phyloP scores from a whole-genome alignment of 23 tunicate genomes.

The Trididemnum clinides region DNA sequence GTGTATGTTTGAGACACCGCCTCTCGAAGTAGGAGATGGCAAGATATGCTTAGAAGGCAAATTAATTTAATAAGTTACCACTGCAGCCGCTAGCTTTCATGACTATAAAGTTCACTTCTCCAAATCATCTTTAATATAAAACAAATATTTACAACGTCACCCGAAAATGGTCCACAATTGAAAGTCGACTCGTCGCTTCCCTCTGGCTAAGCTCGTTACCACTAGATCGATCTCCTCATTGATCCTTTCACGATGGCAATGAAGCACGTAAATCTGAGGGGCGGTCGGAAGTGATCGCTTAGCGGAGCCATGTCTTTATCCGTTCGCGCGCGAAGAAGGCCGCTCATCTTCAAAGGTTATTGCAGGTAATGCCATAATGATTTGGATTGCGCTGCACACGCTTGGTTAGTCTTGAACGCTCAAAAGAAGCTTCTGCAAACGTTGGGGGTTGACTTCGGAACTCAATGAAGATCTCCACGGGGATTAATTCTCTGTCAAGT shows the following conservation, averaged over 20 bases:
- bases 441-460: too few relatives aligned
- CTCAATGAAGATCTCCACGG: too few relatives aligned
- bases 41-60: too few relatives aligned
- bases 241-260: background rate
- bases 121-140: background rate
- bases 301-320: background rate
- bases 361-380: background rate
- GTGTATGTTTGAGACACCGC: too few relatives aligned
- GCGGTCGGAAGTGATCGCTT: background rate
- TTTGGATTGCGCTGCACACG: background rate
- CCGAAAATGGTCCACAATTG: background rate
- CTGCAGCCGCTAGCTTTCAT: background rate
- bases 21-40: too few relatives aligned
- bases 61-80: background rate
- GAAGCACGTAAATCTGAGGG: background rate
- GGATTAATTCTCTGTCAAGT: too few relatives aligned
- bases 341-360: background rate
- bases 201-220: background rate
- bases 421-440: too few relatives aligned
- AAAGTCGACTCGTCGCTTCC: background rate
- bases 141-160: background rate
- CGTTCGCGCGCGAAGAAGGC: background rate
- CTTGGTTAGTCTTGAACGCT: too few relatives aligned
- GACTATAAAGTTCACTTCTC: background rate
- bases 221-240: background rate